Evolutionary conservation across 2,113 vertebrate genomes (phyloP).

Genomic region (Pelvicachromis taeniatus): DNA sequence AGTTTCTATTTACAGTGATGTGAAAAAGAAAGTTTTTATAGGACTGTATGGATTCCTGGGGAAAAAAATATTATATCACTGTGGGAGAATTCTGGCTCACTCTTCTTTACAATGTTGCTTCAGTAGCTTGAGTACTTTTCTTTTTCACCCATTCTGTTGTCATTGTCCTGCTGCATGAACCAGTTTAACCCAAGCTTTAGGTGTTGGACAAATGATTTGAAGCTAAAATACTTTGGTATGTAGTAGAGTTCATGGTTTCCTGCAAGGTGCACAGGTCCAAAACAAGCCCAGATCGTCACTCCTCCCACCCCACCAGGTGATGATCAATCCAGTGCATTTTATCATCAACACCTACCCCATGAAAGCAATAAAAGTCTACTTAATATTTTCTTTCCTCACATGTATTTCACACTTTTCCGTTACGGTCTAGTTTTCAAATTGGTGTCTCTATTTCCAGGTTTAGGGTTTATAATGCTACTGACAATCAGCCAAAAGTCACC

Average conservation of each 20-base stretch:
- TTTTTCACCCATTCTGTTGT: background rate
- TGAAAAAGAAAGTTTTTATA: background rate
- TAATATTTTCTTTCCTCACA: background rate
- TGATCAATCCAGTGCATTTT: background rate
- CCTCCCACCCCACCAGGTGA: background rate
- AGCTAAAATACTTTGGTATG: background rate
- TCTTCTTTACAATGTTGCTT: background rate
- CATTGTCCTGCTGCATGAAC: background rate
- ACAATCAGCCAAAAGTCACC: constrained; percentile 3
- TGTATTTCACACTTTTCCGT: background rate
- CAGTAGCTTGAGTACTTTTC: background rate
- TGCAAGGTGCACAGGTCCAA: background rate
- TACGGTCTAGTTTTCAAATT: background rate
- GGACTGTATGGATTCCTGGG: background rate
- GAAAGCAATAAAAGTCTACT: background rate
- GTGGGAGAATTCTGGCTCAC: too few relatives aligned
- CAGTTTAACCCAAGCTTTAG: background rate
- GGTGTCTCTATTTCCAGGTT: background rate
- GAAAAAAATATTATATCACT: background rate
- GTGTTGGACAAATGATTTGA: background rate
- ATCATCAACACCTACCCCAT: background rate
- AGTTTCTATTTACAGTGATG: constrained; percentile 18
- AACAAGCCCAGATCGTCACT: background rate
- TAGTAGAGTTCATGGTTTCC: background rate
- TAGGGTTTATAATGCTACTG: background rate